Base-by-base conservation (phyloP, 2,797 vertebrate genomes). In the Pseudotriccus pelzelni region DNA sequence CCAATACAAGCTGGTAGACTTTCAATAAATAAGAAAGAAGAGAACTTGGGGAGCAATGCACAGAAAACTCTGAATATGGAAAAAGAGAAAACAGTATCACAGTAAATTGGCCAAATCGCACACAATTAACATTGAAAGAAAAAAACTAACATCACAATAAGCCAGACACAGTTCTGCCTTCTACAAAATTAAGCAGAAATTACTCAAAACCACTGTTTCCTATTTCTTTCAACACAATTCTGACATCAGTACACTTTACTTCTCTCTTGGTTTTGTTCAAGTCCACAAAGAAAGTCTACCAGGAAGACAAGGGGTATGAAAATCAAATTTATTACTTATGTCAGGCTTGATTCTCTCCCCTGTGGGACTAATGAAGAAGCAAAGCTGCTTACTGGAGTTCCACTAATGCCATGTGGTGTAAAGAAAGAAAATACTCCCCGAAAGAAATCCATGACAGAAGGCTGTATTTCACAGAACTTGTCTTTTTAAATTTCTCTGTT, bases 81-180 rank as follows among this genome's bases (percentile, higher is more conserved):
- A 39, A 39, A 39, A 21, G 2, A 25, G 1, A 7, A 52, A 52
- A 52, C n/a, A n/a, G n/a, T n/a, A n/a, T 0, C 7, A 55, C 53
- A 85, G 10, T 63, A 82, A 96, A 70, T 30, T 30, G 22, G n/a
- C 76, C 17, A 76, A 70, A 69, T 78, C 21, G 68, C 37, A 79
- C 21, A 52, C 8, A 91, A 66, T 78, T 93, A 85, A 68, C 83
- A 89, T 30, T 18, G 44, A 64, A 96, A 94, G 74, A 10, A 20
- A 11, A 46, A 66, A 52, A 50, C 6, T 16, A 93, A 43, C 28
- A 63, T 21, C 18, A 32, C 24, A 76, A 34, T 39, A 82, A 78
- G 43, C 7, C 47, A 85, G 91, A 46, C 17, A 46, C 19, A 64
- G 23, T 39, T 34, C 66, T 59, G 43, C n/a, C 17, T 76, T 55